Percentiles rank a stretch among this genome's conserved stretches.
Evolutionary conservation across 2,888 invertebrate species (phyloP).

Genomic region (Melinaea marsaeus): DNA sequence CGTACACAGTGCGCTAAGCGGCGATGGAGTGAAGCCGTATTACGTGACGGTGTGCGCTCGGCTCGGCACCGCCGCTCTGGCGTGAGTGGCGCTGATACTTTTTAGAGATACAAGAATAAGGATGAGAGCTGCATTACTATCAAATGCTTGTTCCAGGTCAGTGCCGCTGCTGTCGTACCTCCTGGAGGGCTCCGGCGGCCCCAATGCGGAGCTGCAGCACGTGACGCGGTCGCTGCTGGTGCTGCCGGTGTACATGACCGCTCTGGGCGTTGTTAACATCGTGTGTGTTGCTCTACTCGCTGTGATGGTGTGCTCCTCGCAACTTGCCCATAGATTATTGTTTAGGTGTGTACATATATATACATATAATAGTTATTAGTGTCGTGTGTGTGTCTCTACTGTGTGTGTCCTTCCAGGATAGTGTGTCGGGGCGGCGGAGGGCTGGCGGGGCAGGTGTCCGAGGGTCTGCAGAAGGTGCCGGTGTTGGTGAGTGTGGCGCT

Average conservation of each 20-base stretch:
- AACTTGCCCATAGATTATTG: slow-evolving; percentile 81
- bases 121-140: too few relatives aligned
- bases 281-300: slow-evolving; percentile 72
- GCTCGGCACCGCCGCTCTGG: slow-evolving; percentile 57
- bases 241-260: slow-evolving; percentile 79
- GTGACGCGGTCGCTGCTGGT: slow-evolving; percentile 74
- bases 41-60: slow-evolving; percentile 73
- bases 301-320: slow-evolving; percentile 82
- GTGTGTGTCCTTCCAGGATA: slow-evolving; percentile 41
- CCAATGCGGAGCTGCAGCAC: slow-evolving; percentile 59
- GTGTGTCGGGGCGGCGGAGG: slow-evolving; percentile 61
- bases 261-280: slow-evolving; percentile 79
- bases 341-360: slow-evolving; percentile 70
- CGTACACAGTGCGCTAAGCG: slow-evolving; percentile 77
- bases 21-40: slow-evolving; percentile 77
- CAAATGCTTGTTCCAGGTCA: slow-evolving; percentile 43
- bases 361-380: too few relatives aligned
- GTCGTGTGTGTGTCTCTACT: too few relatives aligned
- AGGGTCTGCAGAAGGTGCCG: slow-evolving; percentile 82
- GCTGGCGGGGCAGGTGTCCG: slow-evolving; percentile 81
- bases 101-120: too few relatives aligned
- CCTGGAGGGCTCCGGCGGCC: slow-evolving; percentile 52
- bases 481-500: slow-evolving; percentile 81
- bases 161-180: slow-evolving; percentile 51
- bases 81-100: slow-evolving; percentile 55